Conservation (phyloP, 2,888 invertebrate species). For the Neoascia interrupta region DNA sequence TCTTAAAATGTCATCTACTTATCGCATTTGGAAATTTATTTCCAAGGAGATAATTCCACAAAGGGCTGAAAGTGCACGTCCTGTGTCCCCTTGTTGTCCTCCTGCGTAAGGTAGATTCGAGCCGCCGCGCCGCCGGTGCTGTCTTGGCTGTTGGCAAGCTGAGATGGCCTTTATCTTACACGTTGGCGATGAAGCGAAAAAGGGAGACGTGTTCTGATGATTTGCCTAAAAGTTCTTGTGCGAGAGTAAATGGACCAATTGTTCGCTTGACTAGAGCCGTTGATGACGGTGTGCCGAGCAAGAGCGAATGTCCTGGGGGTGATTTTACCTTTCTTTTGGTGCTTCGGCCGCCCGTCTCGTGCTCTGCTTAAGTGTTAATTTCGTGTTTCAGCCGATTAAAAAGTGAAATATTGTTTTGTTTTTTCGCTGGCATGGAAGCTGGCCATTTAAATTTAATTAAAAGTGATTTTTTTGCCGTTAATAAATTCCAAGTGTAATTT, state of each 20-base stretch:
- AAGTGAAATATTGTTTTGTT: slow-evolving; percentile 66
- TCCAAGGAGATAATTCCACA: slow-evolving; percentile 67
- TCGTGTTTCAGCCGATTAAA: slow-evolving; percentile 67
- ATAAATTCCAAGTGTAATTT: slow-evolving; percentile 8
- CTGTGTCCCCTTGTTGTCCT: slow-evolving; percentile 13
- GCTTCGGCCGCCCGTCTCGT: not conserved
- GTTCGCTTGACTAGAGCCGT: slow-evolving; percentile 56
- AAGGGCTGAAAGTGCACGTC: slow-evolving; percentile 63
- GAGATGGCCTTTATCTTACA: slow-evolving; percentile 27
- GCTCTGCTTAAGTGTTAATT: slow-evolving; percentile 63
- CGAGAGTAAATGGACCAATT: slow-evolving; percentile 57
- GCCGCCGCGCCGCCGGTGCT: too few relatives aligned
- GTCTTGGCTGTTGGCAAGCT: slow-evolving; percentile 14
- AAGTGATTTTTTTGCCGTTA: slow-evolving; percentile 40
- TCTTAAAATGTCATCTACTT: slow-evolving; percentile 67
- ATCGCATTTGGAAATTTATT: slow-evolving; percentile 69
- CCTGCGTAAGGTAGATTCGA: slow-evolving; percentile 17
- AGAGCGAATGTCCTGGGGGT: slow-evolving; percentile 39
- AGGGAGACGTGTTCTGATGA: slow-evolving; percentile 8
- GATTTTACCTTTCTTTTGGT: slow-evolving; percentile 41
- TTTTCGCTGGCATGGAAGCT: slow-evolving; percentile 8
- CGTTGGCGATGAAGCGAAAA: not conserved
- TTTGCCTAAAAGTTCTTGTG: too few relatives aligned
- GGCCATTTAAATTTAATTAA: slow-evolving; percentile 66
- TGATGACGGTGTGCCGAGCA: slow-evolving; percentile 33